Percentiles rank a stretch among this genome's conserved stretches.
These are phyloP conservation scores for Pemphigus obesinymphae DNA, from an alignment of 1,140 invertebrate species.

Conservation along the genomic window DNA sequence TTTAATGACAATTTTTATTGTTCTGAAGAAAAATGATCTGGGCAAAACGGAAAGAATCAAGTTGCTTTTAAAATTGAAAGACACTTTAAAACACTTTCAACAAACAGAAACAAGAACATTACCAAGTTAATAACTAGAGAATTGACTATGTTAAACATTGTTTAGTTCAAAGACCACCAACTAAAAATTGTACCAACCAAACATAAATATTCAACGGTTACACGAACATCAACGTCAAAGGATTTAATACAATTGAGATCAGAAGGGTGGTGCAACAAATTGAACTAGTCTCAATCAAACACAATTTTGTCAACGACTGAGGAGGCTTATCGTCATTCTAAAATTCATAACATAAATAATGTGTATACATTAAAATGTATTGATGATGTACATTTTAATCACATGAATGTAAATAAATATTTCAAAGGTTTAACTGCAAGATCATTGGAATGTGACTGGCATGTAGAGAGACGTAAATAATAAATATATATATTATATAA, in stretches of 20 bases:
- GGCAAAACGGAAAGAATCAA: slow-evolving; percentile 57
- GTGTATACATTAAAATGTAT: slow-evolving; percentile 3
- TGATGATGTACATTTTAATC: slow-evolving; percentile 14
- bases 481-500: background rate
- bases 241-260: slow-evolving; percentile 58
- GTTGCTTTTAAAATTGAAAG: slow-evolving; percentile 57
- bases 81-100: slow-evolving; percentile 56
- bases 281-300: slow-evolving; percentile 69
- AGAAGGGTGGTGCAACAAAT: slow-evolving; percentile 56
- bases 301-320: slow-evolving; percentile 62
- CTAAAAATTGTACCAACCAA: slow-evolving; percentile 54
- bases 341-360: slow-evolving; percentile 19
- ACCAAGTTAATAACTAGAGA: slow-evolving; percentile 60
- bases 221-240: background rate
- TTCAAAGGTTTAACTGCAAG: slow-evolving; percentile 4
- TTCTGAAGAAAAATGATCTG: slow-evolving; percentile 53
- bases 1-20: slow-evolving; percentile 58
- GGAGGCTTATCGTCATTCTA: slow-evolving; percentile 60
- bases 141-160: slow-evolving; percentile 56
- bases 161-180: slow-evolving; percentile 52
- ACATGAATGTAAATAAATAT: slow-evolving; percentile 1
- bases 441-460: background rate
- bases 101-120: slow-evolving; percentile 54
- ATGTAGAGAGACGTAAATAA: background rate
- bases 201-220: slow-evolving; percentile 43